A percentile compares a stretch with the other conserved stretches of the same genome.
Evolutionary conservation across 1,140 invertebrate species (phyloP).

Genomic region (Conus betulinus): DNA sequence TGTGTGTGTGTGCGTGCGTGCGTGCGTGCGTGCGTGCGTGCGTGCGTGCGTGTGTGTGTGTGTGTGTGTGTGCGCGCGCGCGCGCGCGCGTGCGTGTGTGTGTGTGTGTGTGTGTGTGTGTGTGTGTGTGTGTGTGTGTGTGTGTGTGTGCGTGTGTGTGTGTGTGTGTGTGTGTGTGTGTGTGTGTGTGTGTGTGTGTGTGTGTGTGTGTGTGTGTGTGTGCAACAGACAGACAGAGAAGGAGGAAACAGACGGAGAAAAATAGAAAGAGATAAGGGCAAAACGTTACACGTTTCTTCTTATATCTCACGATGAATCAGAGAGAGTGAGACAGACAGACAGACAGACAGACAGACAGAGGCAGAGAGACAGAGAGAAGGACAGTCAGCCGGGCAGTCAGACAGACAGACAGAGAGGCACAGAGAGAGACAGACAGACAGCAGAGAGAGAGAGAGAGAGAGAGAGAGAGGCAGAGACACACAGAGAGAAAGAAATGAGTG

Average conservation of each 20-base stretch:
- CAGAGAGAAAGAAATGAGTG: neutral
- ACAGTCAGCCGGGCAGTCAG: neutral
- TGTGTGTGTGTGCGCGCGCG: neutral
- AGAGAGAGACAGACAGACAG: too few species aligned
- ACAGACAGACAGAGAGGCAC: too few species aligned
- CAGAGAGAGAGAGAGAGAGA: constrained; percentile 14
- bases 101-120: neutral
- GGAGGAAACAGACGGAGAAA: too few species aligned
- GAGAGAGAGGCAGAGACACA: constrained; percentile 5
- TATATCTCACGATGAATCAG: neutral
- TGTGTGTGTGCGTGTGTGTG: neutral
- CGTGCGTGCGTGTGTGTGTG: neutral
- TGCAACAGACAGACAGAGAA: too few species aligned
- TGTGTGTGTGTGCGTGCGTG: neutral
- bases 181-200: neutral
- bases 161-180: neutral
- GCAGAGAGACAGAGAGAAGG: neutral
- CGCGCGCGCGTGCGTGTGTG: neutral
- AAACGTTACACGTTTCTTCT: neutral
- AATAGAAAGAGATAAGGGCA: neutral
- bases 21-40: neutral
- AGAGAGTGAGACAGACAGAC: neutral
- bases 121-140: neutral
- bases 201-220: constrained; percentile 16
- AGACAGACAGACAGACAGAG: neutral